These are phyloP conservation scores for Campoletis raptor DNA, from an alignment of 2,888 invertebrate species.

Conservation along the genomic window DNA sequence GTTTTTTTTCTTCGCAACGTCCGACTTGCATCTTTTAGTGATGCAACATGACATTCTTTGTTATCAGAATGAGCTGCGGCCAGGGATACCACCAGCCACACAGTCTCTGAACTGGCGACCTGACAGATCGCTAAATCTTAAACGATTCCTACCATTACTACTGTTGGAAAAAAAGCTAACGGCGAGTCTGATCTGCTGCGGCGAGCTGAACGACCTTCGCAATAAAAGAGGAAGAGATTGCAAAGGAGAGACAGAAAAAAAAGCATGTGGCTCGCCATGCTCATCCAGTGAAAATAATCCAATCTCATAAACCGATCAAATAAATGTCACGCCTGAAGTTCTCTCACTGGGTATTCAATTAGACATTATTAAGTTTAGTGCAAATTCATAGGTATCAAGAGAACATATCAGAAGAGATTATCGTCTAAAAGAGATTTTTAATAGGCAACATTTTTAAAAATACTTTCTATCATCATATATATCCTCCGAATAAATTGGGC, in stretches of 20 bases:
- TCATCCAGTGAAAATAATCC: conserved; percentile 69
- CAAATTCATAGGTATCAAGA: conserved; percentile 39
- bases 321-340: conserved; percentile 45
- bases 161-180: conserved; percentile 47
- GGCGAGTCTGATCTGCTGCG: conserved; percentile 47
- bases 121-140: conserved; percentile 68
- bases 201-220: conserved; percentile 50
- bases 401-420: conserved; percentile 16
- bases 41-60: conserved; percentile 59
- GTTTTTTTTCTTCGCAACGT: conserved; percentile 6
- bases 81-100: conserved; percentile 34
- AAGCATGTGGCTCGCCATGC: conserved; percentile 35
- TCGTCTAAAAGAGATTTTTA: neutral
- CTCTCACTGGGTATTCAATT: conserved; percentile 60
- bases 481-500: neutral
- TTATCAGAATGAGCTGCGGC: conserved; percentile 54
- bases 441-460: neutral
- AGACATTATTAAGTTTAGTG: conserved; percentile 22
- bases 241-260: conserved; percentile 37
- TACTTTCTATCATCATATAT: neutral
- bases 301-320: conserved; percentile 59
- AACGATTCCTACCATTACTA: conserved; percentile 65
- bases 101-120: conserved; percentile 52
- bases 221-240: conserved; percentile 38
- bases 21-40: conserved; percentile 44